Base-by-base conservation (phyloP, 1,140 invertebrate species). In the Zaprionus ornatus region DNA sequence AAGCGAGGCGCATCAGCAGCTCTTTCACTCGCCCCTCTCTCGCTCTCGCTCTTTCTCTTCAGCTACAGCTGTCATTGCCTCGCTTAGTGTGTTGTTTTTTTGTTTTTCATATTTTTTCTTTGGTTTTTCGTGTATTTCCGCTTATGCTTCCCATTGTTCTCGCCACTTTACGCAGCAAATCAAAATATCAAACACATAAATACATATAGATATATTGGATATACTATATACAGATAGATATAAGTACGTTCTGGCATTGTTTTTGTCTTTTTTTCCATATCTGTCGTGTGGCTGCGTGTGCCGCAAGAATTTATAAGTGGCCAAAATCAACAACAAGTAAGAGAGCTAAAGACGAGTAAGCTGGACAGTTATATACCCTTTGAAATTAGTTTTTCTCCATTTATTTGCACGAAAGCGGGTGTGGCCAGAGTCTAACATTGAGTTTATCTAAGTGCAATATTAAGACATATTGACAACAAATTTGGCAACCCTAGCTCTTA, bases 1-100 rank as follows among this genome's bases (percentile, higher is more conserved):
- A 88, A 90, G 81, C 84, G 81, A 90, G 84, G 85, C 85, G 84
- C 84, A 85, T 90, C 84, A 64, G 15, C 55, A 68, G 70, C 82
- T 68, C 78, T 50, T 61, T 75, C 68, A 27, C 21, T 55, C 74
- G 66, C 40, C 82, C 60, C 74, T 63, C 70, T 60, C 71, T 25
- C 35, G 55, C 67, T 61, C 37, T 65, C 56, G n/a, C 61, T 57
- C 68, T 66, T 37, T 35, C 50, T 15, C 56, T 23, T 19, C 35
- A 60, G 21, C 27, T 42, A 57, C 73, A 75, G 76, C 79, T 78
- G 75, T 75, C 76, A 81, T 71, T 81, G 67, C 76, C 72, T 81
- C 45, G 57, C 40, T 74, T 56, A 68, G 56, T 64, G 56, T 42
- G 29, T 32, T 3, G 3, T 10, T 32, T 52, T 60, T 63, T 54